Base-by-base conservation (phyloP, 2,797 vertebrate genomes). In the Catharus ustulatus region DNA sequence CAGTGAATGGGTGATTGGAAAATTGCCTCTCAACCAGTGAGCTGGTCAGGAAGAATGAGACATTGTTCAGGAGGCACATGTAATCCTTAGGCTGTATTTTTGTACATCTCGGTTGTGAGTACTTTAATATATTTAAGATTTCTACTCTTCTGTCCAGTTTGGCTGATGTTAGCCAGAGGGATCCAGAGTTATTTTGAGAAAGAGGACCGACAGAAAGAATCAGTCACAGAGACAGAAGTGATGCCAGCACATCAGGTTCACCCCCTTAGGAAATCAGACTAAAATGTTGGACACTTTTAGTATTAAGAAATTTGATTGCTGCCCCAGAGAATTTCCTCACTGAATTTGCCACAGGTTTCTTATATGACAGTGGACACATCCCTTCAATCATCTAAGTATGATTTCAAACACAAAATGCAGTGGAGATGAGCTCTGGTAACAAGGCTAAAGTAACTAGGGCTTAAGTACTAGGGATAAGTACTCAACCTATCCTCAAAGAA, bases 191-290 rank as follows among this genome's bases (percentile, higher is more conserved):
- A 49, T 48, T 68, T 23, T 55, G 32, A 80, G 54, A 80, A 90
- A 64, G 23, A 77, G 6, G 26, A 26, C 18, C 7, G 3, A 74
- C 19, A 77, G 76, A 80, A 88, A 71, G 58, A 74, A 62, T 74
- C 66, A 91, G 68, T 91, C 73, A 83, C 48, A 42, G 76, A 77
- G 32, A 52, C 6, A 80, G 38, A 85, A 85, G 13, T 29, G 36
- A 42, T 86, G 42, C 34, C 57, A 74, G 76, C 52, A 71, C 34
- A 38, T 74, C 29, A 64, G 18, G 16, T 71, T 88, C 6, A 0
- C 46, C 57, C 76, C 92, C 76, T 64, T 49, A 95, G 85, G 88
- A 95, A 94, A 96, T 91, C 79, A 94, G 30, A 64, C 49, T 78
- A 40, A 91, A 91, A 80, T 57, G 52, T 3, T 61, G 57, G 30